A percentile compares a stretch with the other conserved stretches of the same genome.
Conservation (phyloP, 2,888 invertebrate species). For the Caenorhabditis doughertyi region DNA sequence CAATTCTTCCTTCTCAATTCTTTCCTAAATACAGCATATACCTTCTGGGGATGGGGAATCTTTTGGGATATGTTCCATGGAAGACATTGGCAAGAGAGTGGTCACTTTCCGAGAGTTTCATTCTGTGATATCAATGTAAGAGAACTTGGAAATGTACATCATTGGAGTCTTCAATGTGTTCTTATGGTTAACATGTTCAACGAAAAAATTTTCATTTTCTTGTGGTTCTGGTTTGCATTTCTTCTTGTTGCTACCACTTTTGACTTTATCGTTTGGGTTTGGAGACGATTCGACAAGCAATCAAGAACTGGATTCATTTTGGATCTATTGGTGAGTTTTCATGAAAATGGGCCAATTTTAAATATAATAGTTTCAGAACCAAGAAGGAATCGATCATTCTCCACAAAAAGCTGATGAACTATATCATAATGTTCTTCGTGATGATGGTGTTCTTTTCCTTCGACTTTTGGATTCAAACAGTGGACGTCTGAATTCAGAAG, state of each 20-base stretch:
- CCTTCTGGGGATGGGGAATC: constrained; percentile 82
- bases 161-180: constrained; percentile 81
- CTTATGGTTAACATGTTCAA: constrained; percentile 83
- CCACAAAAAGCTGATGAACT: constrained; percentile 29
- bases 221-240: constrained; percentile 82
- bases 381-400: constrained; percentile 51
- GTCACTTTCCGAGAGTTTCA: constrained; percentile 82
- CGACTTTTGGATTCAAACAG: constrained; percentile 70
- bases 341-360: neutral
- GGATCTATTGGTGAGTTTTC: constrained; percentile 58
- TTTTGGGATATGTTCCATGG: constrained; percentile 81
- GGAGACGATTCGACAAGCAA: constrained; percentile 58
- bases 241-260: constrained; percentile 72
- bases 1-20: constrained; percentile 76
- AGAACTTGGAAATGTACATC: constrained; percentile 76
- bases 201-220: constrained; percentile 82
- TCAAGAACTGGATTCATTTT: constrained; percentile 63
- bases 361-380: constrained; percentile 28
- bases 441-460: constrained; percentile 75
- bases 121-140: constrained; percentile 81
- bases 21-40: constrained; percentile 73
- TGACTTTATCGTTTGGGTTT: constrained; percentile 76
- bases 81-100: constrained; percentile 82
- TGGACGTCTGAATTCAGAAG: constrained; percentile 65
- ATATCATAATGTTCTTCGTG: constrained; percentile 61